These are phyloP conservation scores for Ecliptopera silaceata DNA, from an alignment of 2,888 invertebrate species.

Conservation along the genomic window DNA sequence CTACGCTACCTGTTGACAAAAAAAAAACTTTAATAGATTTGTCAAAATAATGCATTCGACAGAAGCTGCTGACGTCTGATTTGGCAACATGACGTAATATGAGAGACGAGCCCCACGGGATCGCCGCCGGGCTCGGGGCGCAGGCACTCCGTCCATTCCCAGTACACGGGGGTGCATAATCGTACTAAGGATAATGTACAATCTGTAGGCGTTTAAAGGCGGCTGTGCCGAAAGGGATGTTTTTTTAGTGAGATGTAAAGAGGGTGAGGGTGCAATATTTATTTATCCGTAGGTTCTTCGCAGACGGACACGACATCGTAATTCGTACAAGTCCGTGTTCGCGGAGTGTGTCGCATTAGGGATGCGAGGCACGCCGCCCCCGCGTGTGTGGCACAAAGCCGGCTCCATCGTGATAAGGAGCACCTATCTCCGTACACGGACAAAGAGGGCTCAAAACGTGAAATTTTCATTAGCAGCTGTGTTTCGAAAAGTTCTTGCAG, in stretches of 20 bases:
- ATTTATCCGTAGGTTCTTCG: slow-evolving; percentile 79
- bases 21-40: slow-evolving; percentile 34
- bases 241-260: slow-evolving; percentile 80
- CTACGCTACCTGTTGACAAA: slow-evolving; percentile 74
- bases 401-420: slow-evolving; percentile 71
- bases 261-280: slow-evolving; percentile 83
- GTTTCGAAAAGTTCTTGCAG: slow-evolving; percentile 71
- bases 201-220: slow-evolving; percentile 84
- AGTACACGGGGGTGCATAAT: slow-evolving; percentile 83
- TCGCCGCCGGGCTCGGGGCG: slow-evolving; percentile 50
- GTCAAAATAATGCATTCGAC: slow-evolving; percentile 38
- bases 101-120: slow-evolving; percentile 76
- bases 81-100: slow-evolving; percentile 78
- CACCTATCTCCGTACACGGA: slow-evolving; percentile 66
- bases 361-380: slow-evolving; percentile 64
- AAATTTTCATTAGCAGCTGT: slow-evolving; percentile 80
- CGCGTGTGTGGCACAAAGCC: slow-evolving; percentile 54
- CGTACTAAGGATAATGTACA: slow-evolving; percentile 83
- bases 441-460: slow-evolving; percentile 75
- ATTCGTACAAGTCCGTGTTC: slow-evolving; percentile 61
- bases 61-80: slow-evolving; percentile 50
- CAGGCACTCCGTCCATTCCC: slow-evolving; percentile 78
- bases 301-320: slow-evolving; percentile 70
- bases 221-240: slow-evolving; percentile 82
- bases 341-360: slow-evolving; percentile 60